A percentile compares a stretch with the other conserved stretches of the same genome.
Evolutionary conservation across 1,140 invertebrate species (phyloP).

Genomic region (Camponotus pennsylvanicus): DNA sequence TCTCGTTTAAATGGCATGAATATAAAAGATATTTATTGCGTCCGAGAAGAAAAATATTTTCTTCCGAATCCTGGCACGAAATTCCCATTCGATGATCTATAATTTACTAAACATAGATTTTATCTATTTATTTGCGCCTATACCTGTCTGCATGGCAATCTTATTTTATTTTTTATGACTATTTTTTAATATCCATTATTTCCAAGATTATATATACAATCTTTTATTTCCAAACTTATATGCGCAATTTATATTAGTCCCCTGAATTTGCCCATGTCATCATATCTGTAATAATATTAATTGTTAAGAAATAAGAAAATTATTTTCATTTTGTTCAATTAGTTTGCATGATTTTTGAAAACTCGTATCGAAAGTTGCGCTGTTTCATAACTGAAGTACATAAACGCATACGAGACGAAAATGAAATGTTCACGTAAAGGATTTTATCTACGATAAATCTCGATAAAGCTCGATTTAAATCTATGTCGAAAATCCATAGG

Average conservation of each 20-base stretch:
- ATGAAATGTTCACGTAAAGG: not conserved
- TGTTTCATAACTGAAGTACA: not conserved
- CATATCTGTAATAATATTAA: slow-evolving; percentile 13
- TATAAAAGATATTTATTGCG: not conserved
- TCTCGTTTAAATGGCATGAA: not conserved
- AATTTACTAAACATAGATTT: slow-evolving; percentile 5
- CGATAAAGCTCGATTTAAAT: not conserved
- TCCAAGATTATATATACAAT: not conserved
- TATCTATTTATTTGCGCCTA: not conserved
- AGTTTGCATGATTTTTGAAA: slow-evolving; percentile 1
- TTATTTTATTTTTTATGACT: slow-evolving; percentile 4
- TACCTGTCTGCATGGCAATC: slow-evolving; percentile 1
- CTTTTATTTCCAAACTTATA: slow-evolving; percentile 3
- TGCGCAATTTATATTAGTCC: not conserved
- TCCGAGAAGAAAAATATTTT: slow-evolving; percentile 8
- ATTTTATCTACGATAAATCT: not conserved
- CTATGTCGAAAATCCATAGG: not conserved
- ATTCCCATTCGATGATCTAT: not conserved
- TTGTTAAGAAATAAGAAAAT: not conserved
- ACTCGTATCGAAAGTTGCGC: slow-evolving; percentile 12
- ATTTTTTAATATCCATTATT: slow-evolving; percentile 23
- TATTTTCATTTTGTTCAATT: slow-evolving; percentile 4
- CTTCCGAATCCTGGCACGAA: slow-evolving; percentile 29
- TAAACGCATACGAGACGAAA: not conserved
- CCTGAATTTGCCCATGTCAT: slow-evolving; percentile 2